Conservation (phyloP, 2,888 invertebrate genomes). For the Oxyscelio sp. region DNA sequence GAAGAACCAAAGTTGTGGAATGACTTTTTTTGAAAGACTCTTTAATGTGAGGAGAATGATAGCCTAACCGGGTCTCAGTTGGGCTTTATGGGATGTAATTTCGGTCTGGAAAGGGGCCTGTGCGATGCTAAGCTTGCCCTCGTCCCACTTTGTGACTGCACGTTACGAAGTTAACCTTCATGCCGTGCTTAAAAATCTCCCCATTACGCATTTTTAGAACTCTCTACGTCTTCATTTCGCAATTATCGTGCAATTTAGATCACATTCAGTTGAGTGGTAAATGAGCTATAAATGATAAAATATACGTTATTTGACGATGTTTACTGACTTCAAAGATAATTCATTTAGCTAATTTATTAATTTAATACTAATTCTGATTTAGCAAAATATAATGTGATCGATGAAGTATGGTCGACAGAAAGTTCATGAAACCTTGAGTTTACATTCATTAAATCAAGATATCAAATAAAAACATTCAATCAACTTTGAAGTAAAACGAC, state of each 20-base stretch:
- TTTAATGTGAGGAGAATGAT: constrained; percentile 84
- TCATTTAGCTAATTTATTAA: constrained; percentile 5
- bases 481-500: too few relatives aligned
- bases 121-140: constrained; percentile 81
- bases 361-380: too few relatives aligned
- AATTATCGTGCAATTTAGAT: constrained; percentile 68
- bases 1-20: constrained; percentile 73
- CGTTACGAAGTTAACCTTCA: constrained; percentile 84
- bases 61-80: constrained; percentile 86
- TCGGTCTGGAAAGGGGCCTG: constrained; percentile 81
- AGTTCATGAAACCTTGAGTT: too few relatives aligned
- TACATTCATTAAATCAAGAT: too few relatives aligned
- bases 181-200: constrained; percentile 78
- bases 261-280: constrained; percentile 59
- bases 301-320: constrained; percentile 49
- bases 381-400: too few relatives aligned
- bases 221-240: constrained; percentile 64
- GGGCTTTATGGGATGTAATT: constrained; percentile 86
- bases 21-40: constrained; percentile 80
- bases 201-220: constrained; percentile 64
- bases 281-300: constrained; percentile 65
- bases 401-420: too few relatives aligned
- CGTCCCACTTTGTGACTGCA: constrained; percentile 74
- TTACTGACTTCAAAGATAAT: constrained; percentile 31
- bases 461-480: too few relatives aligned